A percentile compares a stretch with the other conserved stretches of the same genome.
These are phyloP conservation scores for Platysternon megacephalum DNA, from an alignment of 2,113 vertebrate species.

Conservation along the genomic window DNA sequence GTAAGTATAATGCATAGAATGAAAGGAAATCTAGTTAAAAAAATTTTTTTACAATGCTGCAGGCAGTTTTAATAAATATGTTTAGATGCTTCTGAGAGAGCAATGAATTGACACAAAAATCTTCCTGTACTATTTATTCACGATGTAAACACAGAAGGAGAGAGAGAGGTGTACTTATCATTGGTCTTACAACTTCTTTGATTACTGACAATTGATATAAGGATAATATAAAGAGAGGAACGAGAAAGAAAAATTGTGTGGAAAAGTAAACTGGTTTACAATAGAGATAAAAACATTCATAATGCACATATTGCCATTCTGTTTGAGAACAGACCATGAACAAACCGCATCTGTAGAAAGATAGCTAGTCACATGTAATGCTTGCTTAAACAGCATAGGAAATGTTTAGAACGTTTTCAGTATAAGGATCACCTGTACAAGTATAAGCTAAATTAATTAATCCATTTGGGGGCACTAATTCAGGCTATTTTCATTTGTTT, in stretches of 20 bases:
- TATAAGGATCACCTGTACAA: constrained; percentile 1
- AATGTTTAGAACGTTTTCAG: constrained; percentile 10
- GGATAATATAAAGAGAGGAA: neutral
- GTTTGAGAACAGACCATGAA: constrained; percentile 5
- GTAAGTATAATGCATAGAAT: neutral
- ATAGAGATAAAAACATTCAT: neutral
- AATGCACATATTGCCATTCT: neutral
- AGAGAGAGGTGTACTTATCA: constrained; percentile 27
- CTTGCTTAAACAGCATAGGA: constrained; percentile 5
- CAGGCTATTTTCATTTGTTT: neutral
- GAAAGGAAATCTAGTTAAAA: constrained; percentile 28
- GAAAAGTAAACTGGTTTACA: neutral
- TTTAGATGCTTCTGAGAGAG: constrained; percentile 30
- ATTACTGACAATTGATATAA: constrained; percentile 27
- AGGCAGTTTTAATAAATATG: constrained; percentile 38
- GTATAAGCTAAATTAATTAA: constrained; percentile 26
- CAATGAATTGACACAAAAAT: neutral
- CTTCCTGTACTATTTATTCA: constrained; percentile 27
- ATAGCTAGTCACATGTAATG: neutral
- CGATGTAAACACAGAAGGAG: constrained; percentile 52
- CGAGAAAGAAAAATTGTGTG: neutral
- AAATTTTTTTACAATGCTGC: constrained; percentile 9
- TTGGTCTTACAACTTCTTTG: constrained; percentile 22
- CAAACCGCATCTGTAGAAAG: neutral
- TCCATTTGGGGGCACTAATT: neutral